Base-by-base conservation (phyloP, 2,888 invertebrate species). In the Lasioglossum vierecki region DNA sequence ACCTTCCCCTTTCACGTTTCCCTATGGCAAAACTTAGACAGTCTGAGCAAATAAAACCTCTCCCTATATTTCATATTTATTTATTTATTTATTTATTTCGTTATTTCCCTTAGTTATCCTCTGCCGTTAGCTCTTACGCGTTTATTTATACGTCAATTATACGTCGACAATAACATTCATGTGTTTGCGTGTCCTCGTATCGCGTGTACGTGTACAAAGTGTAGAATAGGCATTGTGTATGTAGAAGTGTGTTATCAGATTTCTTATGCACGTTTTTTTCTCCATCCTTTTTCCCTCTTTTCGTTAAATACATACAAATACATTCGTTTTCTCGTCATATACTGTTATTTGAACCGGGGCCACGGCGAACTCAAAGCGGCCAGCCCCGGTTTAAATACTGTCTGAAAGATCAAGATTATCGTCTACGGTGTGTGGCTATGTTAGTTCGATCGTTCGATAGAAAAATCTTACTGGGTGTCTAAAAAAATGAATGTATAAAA, bases 11-110 rank as follows among this genome's bases (percentile, higher is more conserved):
- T 39, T 46, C 73, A n/a, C n/a, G 4, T 15, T 74, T 63, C 9
- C 18, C 88, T 92, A 94, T 93, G 94, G 94, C 94, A 94, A 66
- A 93, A 93, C 92, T 90, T 92, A 92, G 91, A 90, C 91, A 93
- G 92, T 92, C 93, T 93, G 93, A 93, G 91, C 91, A 94, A 92
- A 91, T 86, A 79, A 93, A 90, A 91, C 88, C 87, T 89, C 80
- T 44, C 41, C 77, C 79, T 68, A 53, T 60, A 39, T n/a, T 26
- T 44, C 41, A 8, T 41, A 82, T 26, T 60, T 49, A 30, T 18
- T 44, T 41, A 18, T 18, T 44, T 41, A 18, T 53, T 35, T 49
- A 82, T 70, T 39, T 57, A 66, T 18, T 44, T 66, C 35, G 18
- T 35, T 35, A 66, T 15, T 41, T n/a, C n/a, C 11, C 39, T 68